These are phyloP conservation scores for Brachyrhaphis roseni DNA, from an alignment of 2,797 vertebrate species.

Conservation along the genomic window DNA sequence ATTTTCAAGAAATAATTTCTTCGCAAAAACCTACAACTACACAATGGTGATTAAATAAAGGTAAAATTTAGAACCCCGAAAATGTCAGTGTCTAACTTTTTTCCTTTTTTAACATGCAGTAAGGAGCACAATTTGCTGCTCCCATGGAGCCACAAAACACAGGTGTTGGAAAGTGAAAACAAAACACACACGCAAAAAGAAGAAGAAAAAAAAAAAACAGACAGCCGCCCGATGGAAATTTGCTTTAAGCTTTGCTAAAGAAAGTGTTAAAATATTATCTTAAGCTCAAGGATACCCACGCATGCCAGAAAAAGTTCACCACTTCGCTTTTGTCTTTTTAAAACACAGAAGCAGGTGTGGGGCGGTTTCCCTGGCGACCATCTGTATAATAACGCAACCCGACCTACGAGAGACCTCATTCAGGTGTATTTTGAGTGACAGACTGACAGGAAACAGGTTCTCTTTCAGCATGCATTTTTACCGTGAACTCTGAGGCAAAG, in stretches of 20 bases:
- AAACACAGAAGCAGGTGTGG: slow-evolving; percentile 75
- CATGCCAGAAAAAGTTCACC: slow-evolving; percentile 69
- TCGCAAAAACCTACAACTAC: slow-evolving; percentile 6
- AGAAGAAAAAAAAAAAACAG: neutral
- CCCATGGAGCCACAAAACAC: slow-evolving; percentile 61
- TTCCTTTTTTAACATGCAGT: slow-evolving; percentile 49
- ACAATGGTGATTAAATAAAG: neutral
- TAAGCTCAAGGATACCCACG: slow-evolving; percentile 74
- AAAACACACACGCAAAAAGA: neutral
- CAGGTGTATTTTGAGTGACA: slow-evolving; percentile 62
- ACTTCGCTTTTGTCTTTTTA: slow-evolving; percentile 32
- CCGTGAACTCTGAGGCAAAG: slow-evolving; percentile 20
- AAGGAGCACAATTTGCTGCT: slow-evolving; percentile 38
- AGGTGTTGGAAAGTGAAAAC: slow-evolving; percentile 57
- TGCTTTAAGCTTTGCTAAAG: slow-evolving; percentile 71
- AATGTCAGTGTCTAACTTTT: neutral
- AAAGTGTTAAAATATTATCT: slow-evolving; percentile 74
- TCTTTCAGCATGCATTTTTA: slow-evolving; percentile 5
- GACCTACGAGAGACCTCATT: slow-evolving; percentile 56
- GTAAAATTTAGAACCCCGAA: neutral
- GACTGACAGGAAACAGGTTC: slow-evolving; percentile 39
- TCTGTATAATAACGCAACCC: slow-evolving; percentile 58
- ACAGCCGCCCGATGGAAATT: slow-evolving; percentile 55
- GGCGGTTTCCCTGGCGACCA: slow-evolving; percentile 70
- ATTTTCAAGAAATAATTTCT: neutral